Evolutionary conservation across 1,140 invertebrate species (phyloP).

Genomic region (Zaprionus ghesquierei): DNA sequence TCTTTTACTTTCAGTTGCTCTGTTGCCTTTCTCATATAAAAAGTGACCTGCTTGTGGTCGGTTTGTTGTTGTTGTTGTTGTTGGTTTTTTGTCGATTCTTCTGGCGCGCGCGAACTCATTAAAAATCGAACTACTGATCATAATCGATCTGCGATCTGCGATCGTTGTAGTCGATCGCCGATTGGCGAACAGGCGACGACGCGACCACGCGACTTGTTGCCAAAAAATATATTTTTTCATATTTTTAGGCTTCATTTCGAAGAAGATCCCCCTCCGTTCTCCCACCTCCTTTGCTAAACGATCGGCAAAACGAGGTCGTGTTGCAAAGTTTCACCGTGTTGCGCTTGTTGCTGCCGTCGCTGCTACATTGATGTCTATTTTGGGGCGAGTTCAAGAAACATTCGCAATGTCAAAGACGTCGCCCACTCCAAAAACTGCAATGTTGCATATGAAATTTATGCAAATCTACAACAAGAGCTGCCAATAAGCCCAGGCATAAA

Average conservation of each 20-base stretch:
- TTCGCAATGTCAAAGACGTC: slow-evolving; percentile 52
- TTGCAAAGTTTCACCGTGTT: slow-evolving; percentile 59
- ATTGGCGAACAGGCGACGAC: slow-evolving; percentile 5
- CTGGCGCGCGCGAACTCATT: slow-evolving; percentile 71
- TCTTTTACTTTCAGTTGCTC: slow-evolving; percentile 80
- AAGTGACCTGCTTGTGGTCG: slow-evolving; percentile 68
- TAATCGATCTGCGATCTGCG: slow-evolving; percentile 39
- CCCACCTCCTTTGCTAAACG: neutral
- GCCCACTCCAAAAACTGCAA: slow-evolving; percentile 57
- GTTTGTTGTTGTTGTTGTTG: neutral
- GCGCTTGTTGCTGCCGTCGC: neutral
- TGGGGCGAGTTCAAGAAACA: slow-evolving; percentile 46
- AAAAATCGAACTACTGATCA: slow-evolving; percentile 66
- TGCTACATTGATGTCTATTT: slow-evolving; percentile 71
- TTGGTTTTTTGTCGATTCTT: neutral
- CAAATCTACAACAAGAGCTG: slow-evolving; percentile 70
- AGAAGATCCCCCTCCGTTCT: neutral
- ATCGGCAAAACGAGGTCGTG: slow-evolving; percentile 35
- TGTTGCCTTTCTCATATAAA: slow-evolving; percentile 49
- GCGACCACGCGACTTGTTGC: slow-evolving; percentile 45
- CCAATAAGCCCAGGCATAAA: slow-evolving; percentile 78
- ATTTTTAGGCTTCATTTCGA: slow-evolving; percentile 16
- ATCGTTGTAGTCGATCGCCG: slow-evolving; percentile 1
- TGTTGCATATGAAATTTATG: slow-evolving; percentile 80
- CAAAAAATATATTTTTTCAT: slow-evolving; percentile 55